A percentile compares a stretch with the other conserved stretches of the same genome.
Conservation (phyloP, 53 echinoderm and acorn worm genomes). For the Temnopleurus reevesii region DNA sequence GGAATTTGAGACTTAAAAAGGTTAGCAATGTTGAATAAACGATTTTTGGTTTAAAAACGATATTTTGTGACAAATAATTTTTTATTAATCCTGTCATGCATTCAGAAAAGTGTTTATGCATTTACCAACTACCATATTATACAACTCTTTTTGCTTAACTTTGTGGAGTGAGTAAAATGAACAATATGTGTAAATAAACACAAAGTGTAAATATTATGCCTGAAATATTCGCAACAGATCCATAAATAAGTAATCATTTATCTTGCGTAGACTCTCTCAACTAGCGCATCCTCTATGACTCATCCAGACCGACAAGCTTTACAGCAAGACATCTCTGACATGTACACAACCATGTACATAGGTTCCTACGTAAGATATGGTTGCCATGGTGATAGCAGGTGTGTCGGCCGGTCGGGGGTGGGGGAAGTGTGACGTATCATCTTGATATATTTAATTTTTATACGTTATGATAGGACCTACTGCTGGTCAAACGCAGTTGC, state of each 20-base stretch:
- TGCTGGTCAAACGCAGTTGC: not conserved
- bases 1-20: too few species aligned
- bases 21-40: too few species aligned
- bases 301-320: constrained; percentile 13
- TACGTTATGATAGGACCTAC: not conserved
- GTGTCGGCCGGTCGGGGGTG: not conserved
- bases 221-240: too few species aligned
- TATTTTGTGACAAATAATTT: too few species aligned
- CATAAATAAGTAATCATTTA: not conserved
- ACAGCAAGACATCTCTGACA: not conserved
- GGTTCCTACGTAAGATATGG: not conserved
- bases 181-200: too few species aligned
- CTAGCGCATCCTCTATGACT: not conserved
- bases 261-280: not conserved
- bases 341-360: constrained; percentile 26
- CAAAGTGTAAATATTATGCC: too few species aligned
- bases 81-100: too few species aligned
- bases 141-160: too few species aligned
- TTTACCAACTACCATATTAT: too few species aligned
- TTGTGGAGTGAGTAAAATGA: too few species aligned
- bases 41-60: too few species aligned
- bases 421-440: not conserved
- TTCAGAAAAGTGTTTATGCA: too few species aligned
- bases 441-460: not conserved
- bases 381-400: constrained; percentile 7